Evolutionary conservation across 2,888 invertebrate species (phyloP).

Genomic region (Anoncus sp.): DNA sequence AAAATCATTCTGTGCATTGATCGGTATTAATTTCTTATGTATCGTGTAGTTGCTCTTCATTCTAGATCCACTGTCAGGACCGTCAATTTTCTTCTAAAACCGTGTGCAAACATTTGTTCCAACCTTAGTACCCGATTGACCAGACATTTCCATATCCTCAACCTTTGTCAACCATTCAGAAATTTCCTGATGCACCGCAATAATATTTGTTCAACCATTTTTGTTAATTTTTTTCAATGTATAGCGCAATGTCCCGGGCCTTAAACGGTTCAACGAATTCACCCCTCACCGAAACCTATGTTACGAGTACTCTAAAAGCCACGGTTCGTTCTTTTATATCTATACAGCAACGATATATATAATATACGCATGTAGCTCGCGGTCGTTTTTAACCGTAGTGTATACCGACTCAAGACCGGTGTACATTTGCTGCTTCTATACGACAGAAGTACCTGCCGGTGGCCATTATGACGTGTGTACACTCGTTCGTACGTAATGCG

Average conservation of each 20-base stretch:
- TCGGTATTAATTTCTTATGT: too few species aligned
- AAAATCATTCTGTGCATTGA: too few species aligned
- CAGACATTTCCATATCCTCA: not conserved
- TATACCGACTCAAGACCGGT: slow-evolving; percentile 3
- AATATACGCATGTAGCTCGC: not conserved
- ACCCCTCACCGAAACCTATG: not conserved
- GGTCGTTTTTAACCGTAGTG: not conserved
- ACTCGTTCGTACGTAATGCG: slow-evolving; percentile 59
- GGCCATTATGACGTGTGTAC: slow-evolving; percentile 61
- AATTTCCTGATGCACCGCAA: not conserved
- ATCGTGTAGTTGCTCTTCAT: too few species aligned
- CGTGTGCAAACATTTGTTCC: not conserved
- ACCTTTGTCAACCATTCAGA: not conserved
- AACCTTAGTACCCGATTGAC: not conserved
- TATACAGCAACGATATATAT: not conserved
- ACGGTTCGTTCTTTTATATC: not conserved
- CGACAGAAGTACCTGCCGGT: slow-evolving; percentile 39
- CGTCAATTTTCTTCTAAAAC: not conserved
- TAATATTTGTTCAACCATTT: not conserved
- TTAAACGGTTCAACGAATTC: slow-evolving; percentile 35
- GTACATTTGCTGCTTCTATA: slow-evolving; percentile 1
- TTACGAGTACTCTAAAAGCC: slow-evolving; percentile 4
- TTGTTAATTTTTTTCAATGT: not conserved
- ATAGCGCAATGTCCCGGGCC: slow-evolving; percentile 1
- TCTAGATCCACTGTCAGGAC: too few species aligned